Conservation (phyloP, 2,797 vertebrate genomes). For the Oryzias dopingdopingensis region DNA sequence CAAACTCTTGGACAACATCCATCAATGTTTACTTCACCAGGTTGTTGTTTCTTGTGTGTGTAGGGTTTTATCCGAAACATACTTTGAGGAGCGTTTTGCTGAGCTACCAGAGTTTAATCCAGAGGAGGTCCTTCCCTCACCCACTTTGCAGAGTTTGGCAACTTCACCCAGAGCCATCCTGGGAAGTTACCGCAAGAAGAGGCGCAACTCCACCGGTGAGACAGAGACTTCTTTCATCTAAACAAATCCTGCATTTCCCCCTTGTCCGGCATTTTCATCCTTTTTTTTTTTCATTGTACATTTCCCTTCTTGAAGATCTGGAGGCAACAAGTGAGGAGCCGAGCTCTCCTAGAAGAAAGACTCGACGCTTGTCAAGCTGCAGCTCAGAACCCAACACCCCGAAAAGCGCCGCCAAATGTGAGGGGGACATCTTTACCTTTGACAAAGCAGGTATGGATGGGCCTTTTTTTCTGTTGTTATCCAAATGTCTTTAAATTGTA, state of each 20-base stretch:
- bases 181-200: slow-evolving; percentile 90
- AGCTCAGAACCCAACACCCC: slow-evolving; percentile 93
- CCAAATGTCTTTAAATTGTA: too few species aligned
- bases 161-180: slow-evolving; percentile 90
- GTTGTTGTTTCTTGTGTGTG: slow-evolving; percentile 14
- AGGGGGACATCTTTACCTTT: slow-evolving; percentile 93
- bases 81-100: slow-evolving; percentile 91
- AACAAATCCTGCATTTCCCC: neutral
- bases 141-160: slow-evolving; percentile 89
- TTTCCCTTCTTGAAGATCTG: slow-evolving; percentile 70
- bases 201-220: slow-evolving; percentile 90
- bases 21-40: too few species aligned
- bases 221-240: neutral
- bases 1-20: neutral
- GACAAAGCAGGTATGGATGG: slow-evolving; percentile 80
- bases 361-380: slow-evolving; percentile 87
- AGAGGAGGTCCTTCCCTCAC: slow-evolving; percentile 90
- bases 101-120: slow-evolving; percentile 91
- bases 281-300: neutral
- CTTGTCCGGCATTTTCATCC: neutral
- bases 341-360: slow-evolving; percentile 88
- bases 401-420: slow-evolving; percentile 91
- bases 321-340: slow-evolving; percentile 85
- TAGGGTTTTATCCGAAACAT: slow-evolving; percentile 86
- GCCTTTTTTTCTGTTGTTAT: too few species aligned